phyloP scores from a whole-genome alignment of 2,888 invertebrate species.

The Cantharis rustica region DNA sequence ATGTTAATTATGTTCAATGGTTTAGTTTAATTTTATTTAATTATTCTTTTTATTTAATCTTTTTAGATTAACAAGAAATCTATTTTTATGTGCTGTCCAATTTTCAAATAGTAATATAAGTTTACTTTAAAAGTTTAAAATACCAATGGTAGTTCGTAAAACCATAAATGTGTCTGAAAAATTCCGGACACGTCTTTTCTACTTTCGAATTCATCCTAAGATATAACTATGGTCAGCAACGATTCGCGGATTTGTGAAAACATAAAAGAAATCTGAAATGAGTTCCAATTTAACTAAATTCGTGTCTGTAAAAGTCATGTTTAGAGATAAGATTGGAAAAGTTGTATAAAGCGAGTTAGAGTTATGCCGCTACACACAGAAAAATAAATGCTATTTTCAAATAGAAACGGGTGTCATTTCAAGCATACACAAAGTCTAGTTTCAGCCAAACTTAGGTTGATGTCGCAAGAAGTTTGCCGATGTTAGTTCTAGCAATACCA shows the following conservation, averaged over 20 bases:
- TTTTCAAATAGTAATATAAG: neutral
- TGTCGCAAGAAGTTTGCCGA: no score
- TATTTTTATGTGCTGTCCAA: neutral
- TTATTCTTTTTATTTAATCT: neutral
- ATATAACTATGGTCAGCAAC: conserved; percentile 36
- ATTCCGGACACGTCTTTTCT: conserved; percentile 32
- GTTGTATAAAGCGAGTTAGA: conserved; percentile 56
- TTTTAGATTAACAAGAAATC: neutral
- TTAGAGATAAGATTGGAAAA: conserved; percentile 62
- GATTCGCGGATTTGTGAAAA: conserved; percentile 39
- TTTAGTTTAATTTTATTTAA: neutral
- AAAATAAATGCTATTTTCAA: no score
- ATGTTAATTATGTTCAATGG: neutral
- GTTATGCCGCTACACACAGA: conserved; percentile 48
- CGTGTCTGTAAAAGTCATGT: conserved; percentile 54
- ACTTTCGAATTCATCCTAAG: conserved; percentile 34
- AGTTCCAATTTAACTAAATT: conserved; percentile 59
- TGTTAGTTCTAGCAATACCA: no score
- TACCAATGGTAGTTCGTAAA: conserved; percentile 20
- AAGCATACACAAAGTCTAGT: no score
- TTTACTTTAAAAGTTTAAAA: conserved; percentile 10
- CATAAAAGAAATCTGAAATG: conserved; percentile 43
- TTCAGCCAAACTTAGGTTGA: no score
- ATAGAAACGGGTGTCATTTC: no score
- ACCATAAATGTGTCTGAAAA: conserved; percentile 27